Evolutionary conservation across 2,888 invertebrate species (phyloP).

Genomic region (Protophormia terraenovae): DNA sequence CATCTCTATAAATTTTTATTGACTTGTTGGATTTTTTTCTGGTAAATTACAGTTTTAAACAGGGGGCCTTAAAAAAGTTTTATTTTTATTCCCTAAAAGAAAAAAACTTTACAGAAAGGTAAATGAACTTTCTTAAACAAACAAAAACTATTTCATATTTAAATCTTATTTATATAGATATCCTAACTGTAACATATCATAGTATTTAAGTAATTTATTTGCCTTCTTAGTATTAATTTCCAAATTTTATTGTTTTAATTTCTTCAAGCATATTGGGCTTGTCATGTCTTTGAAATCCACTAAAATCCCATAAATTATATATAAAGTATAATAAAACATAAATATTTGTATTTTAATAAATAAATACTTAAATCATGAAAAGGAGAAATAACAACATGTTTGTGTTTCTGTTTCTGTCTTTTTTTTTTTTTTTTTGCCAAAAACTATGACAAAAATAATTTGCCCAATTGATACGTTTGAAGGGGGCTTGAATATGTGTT

Average conservation of each 20-base stretch:
- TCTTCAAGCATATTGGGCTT: conserved; percentile 11
- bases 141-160: background rate
- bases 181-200: too few species aligned
- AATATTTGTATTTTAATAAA: conserved; percentile 60
- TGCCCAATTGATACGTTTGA: conserved; percentile 32
- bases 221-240: background rate
- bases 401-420: too few species aligned
- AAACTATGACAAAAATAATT: conserved; percentile 30
- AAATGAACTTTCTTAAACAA: conserved; percentile 30
- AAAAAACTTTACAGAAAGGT: conserved; percentile 31
- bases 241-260: background rate
- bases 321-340: conserved; percentile 38
- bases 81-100: background rate
- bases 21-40: background rate
- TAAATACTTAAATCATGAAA: conserved; percentile 55
- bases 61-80: background rate
- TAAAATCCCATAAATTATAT: conserved; percentile 55
- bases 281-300: conserved; percentile 35
- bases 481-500: background rate
- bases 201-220: background rate
- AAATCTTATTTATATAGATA: background rate
- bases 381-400: conserved; percentile 13
- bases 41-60: background rate
- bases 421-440: too few species aligned
- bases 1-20: conserved; percentile 38